These are phyloP conservation scores for Bimastos eiseni DNA, from an alignment of 2,888 invertebrate genomes.

Conservation along the genomic window DNA sequence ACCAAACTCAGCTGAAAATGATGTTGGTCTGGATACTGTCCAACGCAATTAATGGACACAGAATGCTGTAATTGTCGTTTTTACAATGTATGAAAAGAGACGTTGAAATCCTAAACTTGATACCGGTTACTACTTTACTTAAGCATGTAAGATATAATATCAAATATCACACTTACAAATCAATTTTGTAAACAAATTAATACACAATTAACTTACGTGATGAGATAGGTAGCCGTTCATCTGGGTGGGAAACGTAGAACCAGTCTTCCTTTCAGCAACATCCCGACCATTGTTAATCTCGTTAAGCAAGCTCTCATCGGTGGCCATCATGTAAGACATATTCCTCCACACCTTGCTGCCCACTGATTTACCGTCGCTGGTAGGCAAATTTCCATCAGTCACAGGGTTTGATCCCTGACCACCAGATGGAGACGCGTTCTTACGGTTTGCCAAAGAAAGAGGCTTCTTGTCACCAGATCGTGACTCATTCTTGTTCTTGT, in stretches of 20 bases:
- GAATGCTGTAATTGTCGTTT: too few species aligned
- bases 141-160: background rate
- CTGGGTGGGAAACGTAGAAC: background rate
- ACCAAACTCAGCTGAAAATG: too few species aligned
- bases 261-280: background rate
- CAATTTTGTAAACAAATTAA: background rate
- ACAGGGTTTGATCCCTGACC: background rate
- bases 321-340: constrained; percentile 7
- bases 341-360: background rate
- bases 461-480: background rate
- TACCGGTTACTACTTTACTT: too few species aligned
- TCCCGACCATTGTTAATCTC: background rate
- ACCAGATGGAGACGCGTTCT: background rate
- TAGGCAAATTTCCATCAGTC: background rate
- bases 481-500: background rate
- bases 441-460: background rate
- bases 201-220: background rate
- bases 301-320: background rate
- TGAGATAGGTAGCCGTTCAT: background rate
- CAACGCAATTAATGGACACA: too few species aligned
- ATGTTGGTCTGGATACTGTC: too few species aligned
- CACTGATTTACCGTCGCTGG: background rate
- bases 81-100: too few species aligned
- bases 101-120: too few species aligned
- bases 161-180: background rate